phyloP scores from a whole-genome alignment of 2,888 invertebrate genomes.

The Gasteruption jaculator region DNA sequence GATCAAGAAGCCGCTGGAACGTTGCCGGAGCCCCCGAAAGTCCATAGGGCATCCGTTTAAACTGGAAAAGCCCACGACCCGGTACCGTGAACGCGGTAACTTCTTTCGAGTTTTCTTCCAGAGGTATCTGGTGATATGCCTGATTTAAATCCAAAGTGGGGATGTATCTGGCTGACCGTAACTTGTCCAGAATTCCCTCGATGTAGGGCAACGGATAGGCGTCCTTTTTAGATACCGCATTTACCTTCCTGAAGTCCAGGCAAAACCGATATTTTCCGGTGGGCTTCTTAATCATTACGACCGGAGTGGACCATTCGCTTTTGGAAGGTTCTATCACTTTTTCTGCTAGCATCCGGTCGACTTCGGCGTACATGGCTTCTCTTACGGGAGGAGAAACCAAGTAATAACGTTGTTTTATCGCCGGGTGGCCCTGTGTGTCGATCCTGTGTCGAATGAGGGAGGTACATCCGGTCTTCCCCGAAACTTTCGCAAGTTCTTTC shows the following conservation, averaged over 20 bases:
- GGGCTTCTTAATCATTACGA: constrained; percentile 30
- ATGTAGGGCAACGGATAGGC: constrained; percentile 36
- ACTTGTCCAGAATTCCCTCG: constrained; percentile 30
- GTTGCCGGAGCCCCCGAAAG: constrained; percentile 32
- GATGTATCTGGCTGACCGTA: constrained; percentile 33
- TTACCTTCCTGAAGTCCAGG: constrained; percentile 33
- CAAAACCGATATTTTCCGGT: constrained; percentile 27
- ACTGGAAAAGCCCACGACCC: constrained; percentile 31
- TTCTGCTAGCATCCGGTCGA: too few species aligned
- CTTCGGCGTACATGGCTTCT: too few species aligned
- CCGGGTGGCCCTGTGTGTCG: too few species aligned
- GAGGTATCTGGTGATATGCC: constrained; percentile 34
- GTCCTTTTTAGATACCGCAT: constrained; percentile 32
- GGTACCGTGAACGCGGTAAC: constrained; percentile 36
- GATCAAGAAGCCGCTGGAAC: constrained; percentile 28
- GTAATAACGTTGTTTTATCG: too few species aligned
- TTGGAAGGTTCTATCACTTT: too few species aligned
- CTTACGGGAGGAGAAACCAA: too few species aligned
- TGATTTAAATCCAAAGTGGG: constrained; percentile 33
- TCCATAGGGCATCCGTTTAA: constrained; percentile 33
- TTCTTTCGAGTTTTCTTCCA: constrained; percentile 19
- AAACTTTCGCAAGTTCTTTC: too few species aligned
- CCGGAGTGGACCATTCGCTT: constrained; percentile 29
- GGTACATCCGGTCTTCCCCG: too few species aligned
- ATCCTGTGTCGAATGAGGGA: too few species aligned